Conservation (phyloP, 2,113 vertebrate species). For the Grammomys dolichurus region DNA sequence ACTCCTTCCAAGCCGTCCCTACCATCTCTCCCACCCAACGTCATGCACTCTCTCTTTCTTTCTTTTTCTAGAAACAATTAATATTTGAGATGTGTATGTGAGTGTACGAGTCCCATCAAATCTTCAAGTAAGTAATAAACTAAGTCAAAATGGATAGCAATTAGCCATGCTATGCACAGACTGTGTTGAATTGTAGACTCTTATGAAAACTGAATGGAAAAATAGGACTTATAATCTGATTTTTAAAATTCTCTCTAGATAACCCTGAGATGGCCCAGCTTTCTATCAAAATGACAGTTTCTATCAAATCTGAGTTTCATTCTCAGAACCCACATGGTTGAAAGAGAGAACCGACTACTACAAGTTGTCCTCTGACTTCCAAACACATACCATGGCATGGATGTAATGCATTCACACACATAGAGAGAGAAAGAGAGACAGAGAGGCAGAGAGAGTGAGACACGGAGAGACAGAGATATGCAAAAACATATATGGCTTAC, state of each 20-base stretch:
- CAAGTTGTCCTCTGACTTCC: neutral
- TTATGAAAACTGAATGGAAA: conserved; percentile 24
- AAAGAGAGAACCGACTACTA: neutral
- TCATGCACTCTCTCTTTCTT: neutral
- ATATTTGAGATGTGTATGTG: neutral
- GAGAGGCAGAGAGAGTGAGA: neutral
- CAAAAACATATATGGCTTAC: neutral
- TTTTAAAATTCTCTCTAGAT: neutral
- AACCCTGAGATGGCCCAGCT: too few relatives aligned
- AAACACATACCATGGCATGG: neutral
- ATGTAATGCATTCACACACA: neutral
- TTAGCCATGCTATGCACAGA: neutral
- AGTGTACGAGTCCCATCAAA: neutral
- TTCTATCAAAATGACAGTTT: too few relatives aligned
- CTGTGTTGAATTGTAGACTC: neutral
- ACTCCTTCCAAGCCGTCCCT: too few relatives aligned
- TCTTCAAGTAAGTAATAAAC: neutral
- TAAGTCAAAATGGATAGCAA: neutral
- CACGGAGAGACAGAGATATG: neutral
- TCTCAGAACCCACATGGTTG: neutral
- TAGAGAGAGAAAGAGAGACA: neutral
- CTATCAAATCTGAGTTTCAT: neutral
- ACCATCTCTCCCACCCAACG: neutral
- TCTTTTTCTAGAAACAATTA: neutral
- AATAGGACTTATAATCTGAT: neutral